Evolutionary conservation across 2,113 vertebrate genomes (phyloP), one percentile per base, ranked within the genome.

Genomic region (Rhipidura dahli): DNA sequence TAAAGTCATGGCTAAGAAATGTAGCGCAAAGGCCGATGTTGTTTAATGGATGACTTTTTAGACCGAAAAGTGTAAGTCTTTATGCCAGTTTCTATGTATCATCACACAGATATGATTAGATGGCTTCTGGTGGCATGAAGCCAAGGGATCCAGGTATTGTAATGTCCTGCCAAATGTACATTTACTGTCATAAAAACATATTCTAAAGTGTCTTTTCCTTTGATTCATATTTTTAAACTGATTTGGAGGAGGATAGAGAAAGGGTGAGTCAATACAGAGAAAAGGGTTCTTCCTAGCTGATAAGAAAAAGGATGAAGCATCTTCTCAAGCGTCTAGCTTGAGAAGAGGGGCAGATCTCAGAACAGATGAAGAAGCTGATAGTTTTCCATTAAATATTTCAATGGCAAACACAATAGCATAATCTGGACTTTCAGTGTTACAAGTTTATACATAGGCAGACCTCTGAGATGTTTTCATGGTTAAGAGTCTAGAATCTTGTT

Each of bases 171-270:
- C 86, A 94, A 89, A 86, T 54, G 42, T 44, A 70, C 24, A 70
- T 90, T 82, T 66, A 73, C 42, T 66, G 15, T 44, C 1, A 0
- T 73, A 86, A 83, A 93, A 83, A 44, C 1, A 2, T 77, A 18
- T 90, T 86, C 59, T 73, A 6, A 72, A 66, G 50, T 59, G 50
- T 88, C 33, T 89, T 83, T 80, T 77, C 24, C 42, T 86, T 95
- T 89, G 45, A 92, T 94, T 94, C 44, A 63, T 69, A 64, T 63
- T 92, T 91, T 94, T 83, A 23, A 90, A 93, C 66, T 86, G 45
- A 80, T 92, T 90, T 77, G 42, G 37, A 92, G 59, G 33, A 93
- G 79, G 27, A 78, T 81, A 51, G n/a, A 92, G 61, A 90, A 90
- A 45, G 68, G 16, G 8, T 73, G 44, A 92, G 27, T 92, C 61